Percentiles rank a stretch among this genome's conserved stretches.
Conservation (phyloP, 2,113 vertebrate genomes). For the Pycnonotus jocosus region DNA sequence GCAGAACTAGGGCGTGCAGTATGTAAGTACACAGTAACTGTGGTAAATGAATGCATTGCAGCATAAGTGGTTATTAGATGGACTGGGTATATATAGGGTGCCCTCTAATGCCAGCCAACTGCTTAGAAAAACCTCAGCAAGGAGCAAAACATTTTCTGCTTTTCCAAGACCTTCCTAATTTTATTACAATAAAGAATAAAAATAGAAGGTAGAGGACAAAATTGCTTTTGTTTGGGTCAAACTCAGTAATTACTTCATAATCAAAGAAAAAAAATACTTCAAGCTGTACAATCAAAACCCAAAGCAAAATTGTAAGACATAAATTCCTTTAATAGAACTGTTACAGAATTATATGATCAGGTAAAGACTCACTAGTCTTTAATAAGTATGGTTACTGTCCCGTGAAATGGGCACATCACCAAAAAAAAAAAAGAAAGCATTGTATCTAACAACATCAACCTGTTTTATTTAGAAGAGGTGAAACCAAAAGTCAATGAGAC, state of each 20-base stretch:
- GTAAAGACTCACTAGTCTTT: background rate
- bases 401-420: background rate
- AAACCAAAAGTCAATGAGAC: background rate
- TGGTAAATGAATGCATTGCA: background rate
- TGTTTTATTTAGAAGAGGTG: background rate
- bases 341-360: background rate
- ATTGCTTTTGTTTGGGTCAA: background rate
- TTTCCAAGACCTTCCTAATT: background rate
- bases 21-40: background rate
- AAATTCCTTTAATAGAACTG: background rate
- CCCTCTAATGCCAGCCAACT: background rate
- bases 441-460: background rate
- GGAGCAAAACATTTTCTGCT: background rate
- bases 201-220: background rate
- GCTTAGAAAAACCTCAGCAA: background rate
- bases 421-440: background rate
- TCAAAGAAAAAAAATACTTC: conserved; percentile 18
- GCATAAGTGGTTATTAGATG: background rate
- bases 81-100: background rate
- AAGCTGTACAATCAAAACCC: conserved; percentile 32
- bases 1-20: background rate
- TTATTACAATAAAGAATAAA: background rate
- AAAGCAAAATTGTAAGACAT: background rate
- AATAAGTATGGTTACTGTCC: background rate
- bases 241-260: background rate